Evolutionary conservation across 2,888 invertebrate genomes (phyloP), one percentile per base, ranked within the genome.

Genomic region (Alviniconcha strummeri): DNA sequence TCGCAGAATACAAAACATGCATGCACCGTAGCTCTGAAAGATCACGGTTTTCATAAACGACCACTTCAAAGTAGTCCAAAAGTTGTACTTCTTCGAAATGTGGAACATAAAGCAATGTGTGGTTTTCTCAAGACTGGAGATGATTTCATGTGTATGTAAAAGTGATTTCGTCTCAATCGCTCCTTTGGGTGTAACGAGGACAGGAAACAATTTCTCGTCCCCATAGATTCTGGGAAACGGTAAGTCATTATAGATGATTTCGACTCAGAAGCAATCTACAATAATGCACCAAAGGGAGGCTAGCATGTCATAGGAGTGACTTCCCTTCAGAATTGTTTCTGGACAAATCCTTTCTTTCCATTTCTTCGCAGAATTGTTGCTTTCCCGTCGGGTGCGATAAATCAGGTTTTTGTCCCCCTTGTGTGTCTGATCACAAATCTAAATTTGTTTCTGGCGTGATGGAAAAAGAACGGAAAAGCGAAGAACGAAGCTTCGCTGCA

Each of bases 241-340:
- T 64, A 57, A 56, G 78, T 64, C 78, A 36, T 78, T 78, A 78
- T 57, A n/a, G 60, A 78, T 57, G 57, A 64, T 78, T 78, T 52
- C 78, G 57, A 57, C 64, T 19, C 78, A 36, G 64, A 78, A 64
- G 52, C 78, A 78, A 78, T 78, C 64, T 64, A 52, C 78, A 64
- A 64, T 52, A 36, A 19, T 52, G 17, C 19, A 78, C 60, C 64
- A 64, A 64, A 60, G 78, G 78, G 78, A 78, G 78, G 78, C 78
- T 78, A 64, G 57, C 78, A 7, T 78, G 78, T 78, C 78, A 64
- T 15, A 77, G n/a, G 64, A 78, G 78, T 78, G 64, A 64, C 78
- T 64, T 78, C 78, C 77, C 78, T 64, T 78, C 64, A 57, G 76
- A 78, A 78, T 78, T 78, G 13, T 64, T 78, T 9, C 64, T 52